Evolutionary conservation across 2,113 vertebrate genomes (phyloP).

Genomic region (Muntiacus muntjak): DNA sequence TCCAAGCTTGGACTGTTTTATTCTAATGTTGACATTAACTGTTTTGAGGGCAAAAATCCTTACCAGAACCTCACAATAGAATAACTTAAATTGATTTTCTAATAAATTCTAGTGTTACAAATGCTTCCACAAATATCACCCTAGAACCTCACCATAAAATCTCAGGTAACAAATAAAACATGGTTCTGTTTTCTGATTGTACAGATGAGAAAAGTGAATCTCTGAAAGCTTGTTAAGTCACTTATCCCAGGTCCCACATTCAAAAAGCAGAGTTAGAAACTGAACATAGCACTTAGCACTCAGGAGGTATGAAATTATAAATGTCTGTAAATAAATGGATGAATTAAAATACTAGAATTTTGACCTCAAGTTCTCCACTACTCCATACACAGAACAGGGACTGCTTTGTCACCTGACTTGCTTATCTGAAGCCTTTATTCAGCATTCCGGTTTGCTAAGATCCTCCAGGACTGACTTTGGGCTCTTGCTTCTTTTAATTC

Average conservation of each 20-base stretch:
- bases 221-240: not conserved
- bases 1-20: not conserved
- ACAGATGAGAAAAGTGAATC: not conserved
- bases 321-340: not conserved
- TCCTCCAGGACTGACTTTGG: not conserved
- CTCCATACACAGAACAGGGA: not conserved
- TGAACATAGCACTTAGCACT: not conserved
- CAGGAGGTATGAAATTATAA: not conserved
- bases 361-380: not conserved
- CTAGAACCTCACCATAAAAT: not conserved
- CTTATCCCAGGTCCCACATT: not conserved
- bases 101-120: not conserved
- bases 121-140: not conserved
- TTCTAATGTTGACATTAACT: not conserved
- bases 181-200: not conserved
- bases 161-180: not conserved
- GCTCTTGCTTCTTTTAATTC: not conserved
- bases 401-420: not conserved
- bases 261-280: not conserved
- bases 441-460: not conserved
- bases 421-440: not conserved
- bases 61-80: not conserved
- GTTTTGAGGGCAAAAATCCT: not conserved
- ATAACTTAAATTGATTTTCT: not conserved
- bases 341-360: not conserved